Evolutionary conservation across 2,797 vertebrate species (phyloP), one percentile per base, ranked within the genome.

Genomic region (Sardinella longiceps): DNA sequence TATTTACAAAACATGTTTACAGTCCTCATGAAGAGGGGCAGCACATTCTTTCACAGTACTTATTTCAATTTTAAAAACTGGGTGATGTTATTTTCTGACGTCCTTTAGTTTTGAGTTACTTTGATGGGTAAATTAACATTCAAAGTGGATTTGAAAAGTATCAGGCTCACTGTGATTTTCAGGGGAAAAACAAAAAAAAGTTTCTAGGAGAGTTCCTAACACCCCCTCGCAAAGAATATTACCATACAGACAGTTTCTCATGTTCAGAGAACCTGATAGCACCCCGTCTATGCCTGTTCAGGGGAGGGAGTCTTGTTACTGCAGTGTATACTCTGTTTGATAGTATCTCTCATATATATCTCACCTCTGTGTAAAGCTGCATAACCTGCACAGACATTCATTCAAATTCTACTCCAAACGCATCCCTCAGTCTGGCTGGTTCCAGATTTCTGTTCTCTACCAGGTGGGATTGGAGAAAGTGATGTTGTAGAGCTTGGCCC

Each of bases 401-500:
- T 30, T 20, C 20, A 46, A 15, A 15, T n/a, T 80, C 18, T 11
- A 30, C 6, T 37, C 9, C 5, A n/a, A 37, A 60, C 48, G n/a
- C 28, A 56, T 51, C 53, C 20, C 33, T 48, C 82, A 5, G 58
- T 53, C 37, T 48, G 15, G 20, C 15, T 66, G 20, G 12, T 23
- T 60, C 45, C 45, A 33, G 18, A 33, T 39, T 51, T 63, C 5
- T 58, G 81, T 96, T 92, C 51, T 82, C 96, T 92, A 95, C 98
- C 98, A 99, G 37, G 90, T 87, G 0, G 98, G 98, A 89, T 98
- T 94, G 81, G 93, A 93, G 92, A 98, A 99, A 87, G 96, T 97
- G 95, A 99, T 97, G 93, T 99, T 98, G 87, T 99, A 99, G 85
- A 94, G 95, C 89, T 96, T 92, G 7, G 98, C 97, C 98, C 98